These are phyloP conservation scores for Drosophila micromelanica DNA, from an alignment of 1,140 invertebrate genomes.

Conservation along the genomic window DNA sequence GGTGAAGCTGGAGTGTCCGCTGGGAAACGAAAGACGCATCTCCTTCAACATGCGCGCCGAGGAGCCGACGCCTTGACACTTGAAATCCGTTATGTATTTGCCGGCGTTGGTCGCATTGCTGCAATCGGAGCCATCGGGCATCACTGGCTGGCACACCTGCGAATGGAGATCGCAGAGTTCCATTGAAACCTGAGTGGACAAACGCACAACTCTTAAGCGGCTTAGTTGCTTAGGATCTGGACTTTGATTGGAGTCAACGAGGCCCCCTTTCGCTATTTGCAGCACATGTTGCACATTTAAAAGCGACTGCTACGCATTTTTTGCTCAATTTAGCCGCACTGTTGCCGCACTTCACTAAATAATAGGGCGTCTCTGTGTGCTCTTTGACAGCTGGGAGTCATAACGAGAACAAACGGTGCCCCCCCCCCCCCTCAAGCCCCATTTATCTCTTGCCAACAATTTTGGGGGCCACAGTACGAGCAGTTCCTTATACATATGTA, in stretches of 20 bases:
- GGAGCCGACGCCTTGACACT: slow-evolving; percentile 86
- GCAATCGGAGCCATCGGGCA: slow-evolving; percentile 85
- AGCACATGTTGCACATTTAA: slow-evolving; percentile 67
- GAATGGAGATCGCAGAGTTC: slow-evolving; percentile 36
- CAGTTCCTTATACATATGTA: no score
- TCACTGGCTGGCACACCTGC: slow-evolving; percentile 88
- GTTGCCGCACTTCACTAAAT: slow-evolving; percentile 73
- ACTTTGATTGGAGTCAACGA: not conserved
- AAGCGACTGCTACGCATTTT: slow-evolving; percentile 40
- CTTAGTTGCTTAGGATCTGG: slow-evolving; percentile 15
- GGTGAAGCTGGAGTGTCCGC: slow-evolving; percentile 93
- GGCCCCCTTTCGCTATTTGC: slow-evolving; percentile 1
- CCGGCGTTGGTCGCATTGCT: slow-evolving; percentile 85
- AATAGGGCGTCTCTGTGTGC: slow-evolving; percentile 69
- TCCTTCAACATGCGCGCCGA: slow-evolving; percentile 88
- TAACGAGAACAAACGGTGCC: slow-evolving; percentile 4
- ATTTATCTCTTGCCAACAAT: slow-evolving; percentile 9
- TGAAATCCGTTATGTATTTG: slow-evolving; percentile 88
- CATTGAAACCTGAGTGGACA: slow-evolving; percentile 11
- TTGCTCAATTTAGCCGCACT: slow-evolving; percentile 35
- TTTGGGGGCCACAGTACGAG: slow-evolving; percentile 28
- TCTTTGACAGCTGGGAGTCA: slow-evolving; percentile 13
- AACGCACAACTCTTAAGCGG: slow-evolving; percentile 30
- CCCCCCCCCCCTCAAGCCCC: not conserved
- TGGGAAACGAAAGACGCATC: slow-evolving; percentile 92